Evolutionary conservation across 2,888 invertebrate species (phyloP).

Genomic region (Frankliniella intonsa): DNA sequence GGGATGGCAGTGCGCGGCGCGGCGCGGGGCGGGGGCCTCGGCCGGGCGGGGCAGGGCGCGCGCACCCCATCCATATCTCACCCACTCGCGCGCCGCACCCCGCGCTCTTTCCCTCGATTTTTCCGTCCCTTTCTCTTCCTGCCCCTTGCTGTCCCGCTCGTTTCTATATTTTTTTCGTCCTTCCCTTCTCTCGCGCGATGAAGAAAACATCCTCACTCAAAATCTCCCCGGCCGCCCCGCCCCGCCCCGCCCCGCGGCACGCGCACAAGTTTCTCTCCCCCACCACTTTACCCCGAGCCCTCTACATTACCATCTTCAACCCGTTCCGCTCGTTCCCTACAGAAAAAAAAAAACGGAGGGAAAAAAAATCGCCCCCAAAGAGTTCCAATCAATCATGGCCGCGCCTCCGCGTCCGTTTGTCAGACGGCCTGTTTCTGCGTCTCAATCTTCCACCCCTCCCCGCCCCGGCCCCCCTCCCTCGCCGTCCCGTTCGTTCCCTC

Average conservation of each 20-base stretch:
- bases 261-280: no score
- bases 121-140: slow-evolving; percentile 2
- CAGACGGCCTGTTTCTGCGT: no score
- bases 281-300: no score
- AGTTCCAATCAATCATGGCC: no score
- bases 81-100: not conserved
- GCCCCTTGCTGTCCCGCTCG: not conserved
- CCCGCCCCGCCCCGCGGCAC: not conserved
- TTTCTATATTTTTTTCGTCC: no score
- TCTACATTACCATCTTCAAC: not conserved
- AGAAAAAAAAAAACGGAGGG: not conserved
- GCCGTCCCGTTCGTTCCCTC: no score
- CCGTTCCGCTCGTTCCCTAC: not conserved
- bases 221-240: not conserved
- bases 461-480: no score
- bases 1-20: no score
- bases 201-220: not conserved
- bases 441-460: no score
- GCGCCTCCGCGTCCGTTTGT: no score
- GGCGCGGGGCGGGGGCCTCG: no score
- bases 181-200: not conserved
- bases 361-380: not conserved
- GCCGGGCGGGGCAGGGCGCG: not conserved
- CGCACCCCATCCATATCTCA: not conserved
- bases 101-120: not conserved